These are phyloP conservation scores for Drosophila pallidifrons DNA, from an alignment of 1,140 invertebrate genomes.

Conservation along the genomic window DNA sequence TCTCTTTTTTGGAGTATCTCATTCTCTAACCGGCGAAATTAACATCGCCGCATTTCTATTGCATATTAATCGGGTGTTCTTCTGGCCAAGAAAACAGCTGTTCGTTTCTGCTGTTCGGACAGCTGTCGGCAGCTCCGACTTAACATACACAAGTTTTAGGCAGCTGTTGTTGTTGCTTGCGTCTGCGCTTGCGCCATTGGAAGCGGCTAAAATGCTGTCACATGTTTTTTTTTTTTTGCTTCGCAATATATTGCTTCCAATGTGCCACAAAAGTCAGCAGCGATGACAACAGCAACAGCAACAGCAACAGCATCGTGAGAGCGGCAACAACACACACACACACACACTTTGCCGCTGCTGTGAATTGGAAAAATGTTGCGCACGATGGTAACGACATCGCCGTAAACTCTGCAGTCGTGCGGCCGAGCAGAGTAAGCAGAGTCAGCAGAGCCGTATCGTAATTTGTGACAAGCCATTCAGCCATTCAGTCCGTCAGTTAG, in stretches of 20 bases:
- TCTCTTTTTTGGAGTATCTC: neutral
- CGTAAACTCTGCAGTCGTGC: conserved; percentile 41
- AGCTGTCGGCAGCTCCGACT: conserved; percentile 56
- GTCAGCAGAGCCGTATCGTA: conserved; percentile 26
- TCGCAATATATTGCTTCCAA: conserved; percentile 62
- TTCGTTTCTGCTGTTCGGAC: conserved; percentile 54
- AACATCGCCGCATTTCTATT: neutral
- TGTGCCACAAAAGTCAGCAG: conserved; percentile 68
- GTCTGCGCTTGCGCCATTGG: conserved; percentile 62
- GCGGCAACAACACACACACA: conserved; percentile 8
- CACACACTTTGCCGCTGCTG: conserved; percentile 7
- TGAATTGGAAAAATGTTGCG: conserved; percentile 46
- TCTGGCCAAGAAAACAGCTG: conserved; percentile 63
- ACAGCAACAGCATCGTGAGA: conserved; percentile 10
- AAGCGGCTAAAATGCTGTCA: conserved; percentile 62
- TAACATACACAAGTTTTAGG: conserved; percentile 3
- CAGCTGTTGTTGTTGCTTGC: conserved; percentile 42
- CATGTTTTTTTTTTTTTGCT: conserved; percentile 50
- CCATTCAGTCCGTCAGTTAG: conserved; percentile 18
- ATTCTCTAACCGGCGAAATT: conserved; percentile 18
- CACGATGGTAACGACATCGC: conserved; percentile 32
- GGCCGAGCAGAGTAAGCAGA: conserved; percentile 42
- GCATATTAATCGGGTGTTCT: neutral
- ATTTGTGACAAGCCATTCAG: neutral
- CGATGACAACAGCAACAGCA: conserved; percentile 21